Base-by-base conservation (phyloP, 2,113 vertebrate species). In the Pimephales promelas region DNA sequence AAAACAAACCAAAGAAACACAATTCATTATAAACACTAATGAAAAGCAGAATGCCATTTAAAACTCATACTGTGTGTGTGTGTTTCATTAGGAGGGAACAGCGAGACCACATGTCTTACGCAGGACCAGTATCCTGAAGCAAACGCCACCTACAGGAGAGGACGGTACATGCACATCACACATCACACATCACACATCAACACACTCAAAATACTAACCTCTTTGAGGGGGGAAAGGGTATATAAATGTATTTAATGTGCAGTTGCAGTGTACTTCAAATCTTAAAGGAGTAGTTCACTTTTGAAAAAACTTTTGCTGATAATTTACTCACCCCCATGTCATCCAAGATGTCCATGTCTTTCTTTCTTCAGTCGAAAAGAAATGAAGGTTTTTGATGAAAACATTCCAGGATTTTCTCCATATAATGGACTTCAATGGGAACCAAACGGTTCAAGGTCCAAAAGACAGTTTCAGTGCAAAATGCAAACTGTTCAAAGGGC, bases 91-190 rank as follows among this genome's bases (percentile, higher is more conserved):
- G 94, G 90, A 91, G 68, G 87, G 90, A 84, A 90, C 92, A 52
- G 93, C 92, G 52, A 88, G 93, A 82, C 93, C 94, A 79, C 94
- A 95, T 82, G 90, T 57, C 49, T 78, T 95, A 49, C 89, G 74
- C 83, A 88, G 93, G 86, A 86, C 82, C 8, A 83, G 87, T 52
- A 88, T 90, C 36, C 84, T 91, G 64, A 76, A 85, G 54, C 86
- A 87, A 89, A 85, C 76, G 20, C 81, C 83, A 47, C 84, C 90
- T 77, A 81, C 86, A 40, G 84, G 90, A 64, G 90, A 91, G 43
- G 80, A 87, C 84, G 90, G 94, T 93, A 49, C 14, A 49, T 0
- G 4, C 5, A 83, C 52, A 64, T 0, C 9, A 8, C 40, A 40
- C 40, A 40, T 10, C 40, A 28, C 5, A 83, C 52, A 64, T 0